phyloP scores from a whole-genome alignment of 2,797 vertebrate genomes.

The Sebastolobus alascanus region DNA sequence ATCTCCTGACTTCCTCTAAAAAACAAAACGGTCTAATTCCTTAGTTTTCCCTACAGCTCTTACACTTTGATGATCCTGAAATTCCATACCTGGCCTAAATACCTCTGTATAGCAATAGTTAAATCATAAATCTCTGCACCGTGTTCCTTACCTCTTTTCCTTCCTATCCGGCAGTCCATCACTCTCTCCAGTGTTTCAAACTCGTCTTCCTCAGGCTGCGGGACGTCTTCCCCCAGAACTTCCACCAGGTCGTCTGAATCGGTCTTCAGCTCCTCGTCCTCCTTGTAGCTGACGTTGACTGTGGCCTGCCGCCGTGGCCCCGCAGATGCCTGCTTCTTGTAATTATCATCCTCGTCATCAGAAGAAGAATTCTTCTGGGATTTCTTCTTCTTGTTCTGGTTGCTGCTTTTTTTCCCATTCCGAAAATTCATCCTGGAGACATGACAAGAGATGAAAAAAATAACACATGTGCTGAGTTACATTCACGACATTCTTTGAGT shows the following conservation, averaged over 20 bases:
- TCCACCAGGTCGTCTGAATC: conserved; percentile 98
- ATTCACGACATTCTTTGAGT: not conserved
- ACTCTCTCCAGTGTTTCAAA: conserved; percentile 98
- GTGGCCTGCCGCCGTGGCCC: conserved; percentile 95
- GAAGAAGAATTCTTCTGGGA: conserved; percentile 89
- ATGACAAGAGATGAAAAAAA: not conserved
- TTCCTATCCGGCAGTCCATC: conserved; percentile 93
- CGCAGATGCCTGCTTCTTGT: conserved; percentile 87
- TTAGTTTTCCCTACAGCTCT: not conserved
- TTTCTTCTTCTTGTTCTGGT: conserved; percentile 88
- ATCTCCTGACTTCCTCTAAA: not conserved
- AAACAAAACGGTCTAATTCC: not conserved
- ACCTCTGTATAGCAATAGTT: not conserved
- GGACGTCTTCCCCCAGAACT: conserved; percentile 96
- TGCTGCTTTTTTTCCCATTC: conserved; percentile 91
- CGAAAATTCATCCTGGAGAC: conserved; percentile 86
- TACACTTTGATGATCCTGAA: not conserved
- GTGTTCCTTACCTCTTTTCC: conserved; percentile 90
- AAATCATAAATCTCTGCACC: not conserved
- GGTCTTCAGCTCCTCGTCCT: conserved; percentile 98
- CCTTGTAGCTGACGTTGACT: conserved; percentile 97
- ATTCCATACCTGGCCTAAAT: not conserved
- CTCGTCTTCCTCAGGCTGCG: conserved; percentile 96
- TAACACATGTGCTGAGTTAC: not conserved
- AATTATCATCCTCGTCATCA: conserved; percentile 89